Evolutionary conservation across 2,113 vertebrate species (phyloP).

Genomic region (Mesitornis unicolor): DNA sequence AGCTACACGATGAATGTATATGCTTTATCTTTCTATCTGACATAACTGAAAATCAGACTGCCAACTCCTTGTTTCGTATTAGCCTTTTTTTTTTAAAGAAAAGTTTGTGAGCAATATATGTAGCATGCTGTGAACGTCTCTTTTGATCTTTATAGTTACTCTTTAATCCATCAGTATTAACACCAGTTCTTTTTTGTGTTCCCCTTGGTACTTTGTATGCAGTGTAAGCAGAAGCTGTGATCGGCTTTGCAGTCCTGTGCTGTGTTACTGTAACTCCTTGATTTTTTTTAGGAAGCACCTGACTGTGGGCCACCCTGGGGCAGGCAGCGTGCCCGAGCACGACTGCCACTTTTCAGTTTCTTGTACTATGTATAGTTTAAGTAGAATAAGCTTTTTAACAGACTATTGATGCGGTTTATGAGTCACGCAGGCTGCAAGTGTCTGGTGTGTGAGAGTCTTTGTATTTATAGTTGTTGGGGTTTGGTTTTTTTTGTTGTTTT

Average conservation of each 20-base stretch:
- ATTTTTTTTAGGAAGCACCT: conserved; percentile 69
- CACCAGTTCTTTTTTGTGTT: conserved; percentile 68
- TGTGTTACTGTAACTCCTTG: conserved; percentile 77
- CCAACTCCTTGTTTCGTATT: conserved; percentile 71
- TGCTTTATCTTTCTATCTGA: conserved; percentile 67
- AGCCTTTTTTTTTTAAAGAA: conserved; percentile 7
- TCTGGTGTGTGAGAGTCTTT: conserved; percentile 62
- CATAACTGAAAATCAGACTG: conserved; percentile 65
- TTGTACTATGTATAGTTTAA: conserved; percentile 72
- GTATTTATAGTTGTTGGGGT: conserved; percentile 62
- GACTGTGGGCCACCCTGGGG: conserved; percentile 73
- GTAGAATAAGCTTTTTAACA: conserved; percentile 80
- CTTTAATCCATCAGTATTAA: conserved; percentile 81
- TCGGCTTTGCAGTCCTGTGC: conserved; percentile 76
- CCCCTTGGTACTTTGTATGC: conserved; percentile 73
- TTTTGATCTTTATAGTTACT: conserved; percentile 65
- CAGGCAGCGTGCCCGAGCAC: conserved; percentile 56
- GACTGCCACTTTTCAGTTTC: conserved; percentile 65
- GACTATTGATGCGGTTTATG: conserved; percentile 71
- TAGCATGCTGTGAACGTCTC: conserved; percentile 77
- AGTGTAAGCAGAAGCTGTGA: conserved; percentile 79
- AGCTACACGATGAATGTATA: conserved; percentile 78
- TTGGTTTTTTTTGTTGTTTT: conserved; percentile 3
- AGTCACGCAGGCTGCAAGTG: conserved; percentile 66
- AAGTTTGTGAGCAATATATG: conserved; percentile 72